Base-by-base conservation (phyloP, 2,113 vertebrate genomes). In the Carlito syrichta region DNA sequence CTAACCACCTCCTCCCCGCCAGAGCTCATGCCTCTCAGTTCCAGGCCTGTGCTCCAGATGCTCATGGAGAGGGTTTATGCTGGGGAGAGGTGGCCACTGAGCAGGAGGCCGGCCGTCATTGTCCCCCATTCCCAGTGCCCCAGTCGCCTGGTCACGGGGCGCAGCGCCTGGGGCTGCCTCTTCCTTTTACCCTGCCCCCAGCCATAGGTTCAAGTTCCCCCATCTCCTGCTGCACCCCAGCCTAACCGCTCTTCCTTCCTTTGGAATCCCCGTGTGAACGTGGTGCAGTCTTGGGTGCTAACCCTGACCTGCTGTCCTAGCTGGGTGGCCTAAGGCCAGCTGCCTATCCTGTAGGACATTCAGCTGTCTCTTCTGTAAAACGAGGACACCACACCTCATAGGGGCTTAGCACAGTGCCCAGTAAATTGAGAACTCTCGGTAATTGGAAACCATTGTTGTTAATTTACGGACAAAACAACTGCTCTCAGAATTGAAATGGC, bases 1-100 rank as follows among this genome's bases (percentile, higher is more conserved):
- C 97, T 95, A 52, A 76, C 32, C 54, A 40, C 87, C 90, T 84
- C 94, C 50, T 71, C 22, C 48, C 88, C 35, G 63, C 79, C 93
- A 52, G 77, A 94, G 91, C 86, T 79, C 84, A 16, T n/a, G 74
- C 35, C 50, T 62, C 71, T 22, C 23, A 9, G 50, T 81, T 60
- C 71, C 52, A 30, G 87, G 56, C 74, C 78, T 94, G 12, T 48
- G 35, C 50, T 78, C 74, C 62, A 69, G 62, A 88, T n/a, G 30
- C 56, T 35, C 4, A 10, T 14, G 27, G 86, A 85, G 76, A 23
- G 23, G 27, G 38, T 88, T 82, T 86, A 25, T 73, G 69, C 45
- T 38, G 14, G 23, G 11, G 40, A 79, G 19, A 71, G 71, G 74
- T 17, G 14, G 43, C 79, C 19, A 1, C 27, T 62, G 54, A 63